Evolutionary conservation across 2,797 vertebrate species (phyloP), one percentile per base, ranked within the genome.

Genomic region (Gallinago solitaria): DNA sequence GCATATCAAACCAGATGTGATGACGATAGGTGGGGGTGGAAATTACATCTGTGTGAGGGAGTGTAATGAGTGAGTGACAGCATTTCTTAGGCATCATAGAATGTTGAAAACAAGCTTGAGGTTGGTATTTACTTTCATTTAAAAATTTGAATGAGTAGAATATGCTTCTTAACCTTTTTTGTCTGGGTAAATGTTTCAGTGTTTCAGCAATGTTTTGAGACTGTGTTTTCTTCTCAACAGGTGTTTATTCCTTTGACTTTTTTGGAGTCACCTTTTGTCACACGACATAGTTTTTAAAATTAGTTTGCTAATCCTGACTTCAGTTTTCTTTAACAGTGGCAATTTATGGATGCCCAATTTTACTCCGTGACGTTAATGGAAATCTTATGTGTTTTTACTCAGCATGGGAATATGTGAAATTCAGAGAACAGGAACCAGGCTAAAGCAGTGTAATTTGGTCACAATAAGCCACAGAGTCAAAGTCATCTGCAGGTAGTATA

Each of bases 31-130:
- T 91, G 96, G 94, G 95, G 96, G 94, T 64, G 91, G 96, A 97
- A 96, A 96, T 96, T 96, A 84, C 93, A 94, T 96, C 93, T 17
- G 35, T 91, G 65, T 95, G 96, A 96, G 83, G 94, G 94, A 96
- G 93, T 90, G 82, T 90, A 95, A 90, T 91, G 85, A 95, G 32
- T 83, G 89, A 97, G 19, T 94, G 96, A 90, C 87, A 90, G 87
- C 59, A 39, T 91, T 95, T 91, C 41, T 93, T 56, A 91, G 56
- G 93, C 93, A 60, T 84, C 77, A 60, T 6, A 76, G 61, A 89
- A 91, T 67, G 56, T 48, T 93, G 89, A 93, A 95, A 95, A 94
- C 63, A 79, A 88, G 83, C 56, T 86, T 91, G 82, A 77, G 32
- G 28, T 53, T 95, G 80, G 39, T 77, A 50, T 91, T 96, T 95